Evolutionary conservation across 2,113 vertebrate genomes (phyloP), one percentile per base, ranked within the genome.

Genomic region (sheep (Ovis aries)): DNA sequence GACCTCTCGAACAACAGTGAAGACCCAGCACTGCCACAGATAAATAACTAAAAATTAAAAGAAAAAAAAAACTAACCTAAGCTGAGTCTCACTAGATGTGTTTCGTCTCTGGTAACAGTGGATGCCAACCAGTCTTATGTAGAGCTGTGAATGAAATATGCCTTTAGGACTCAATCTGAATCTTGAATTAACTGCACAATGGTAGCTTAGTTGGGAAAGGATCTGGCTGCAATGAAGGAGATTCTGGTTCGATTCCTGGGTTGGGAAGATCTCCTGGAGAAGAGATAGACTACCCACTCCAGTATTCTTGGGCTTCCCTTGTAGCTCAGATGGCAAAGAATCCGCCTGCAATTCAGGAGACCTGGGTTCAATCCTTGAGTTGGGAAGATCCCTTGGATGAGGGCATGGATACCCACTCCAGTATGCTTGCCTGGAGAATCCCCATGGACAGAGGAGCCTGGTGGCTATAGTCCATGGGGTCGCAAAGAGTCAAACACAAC

Each of bases 291-390:
- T 71, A 71, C n/a, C n/a, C n/a, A 36, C n/a, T 71, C n/a, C n/a
- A 23, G n/a, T 36, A 36, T 36, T 71, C 64, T 36, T 71, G 64
- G 64, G 9, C n/a, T 36, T 71, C 64, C n/a, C 64, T 71, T 36
- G n/a, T 11, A 19, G 64, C n/a, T 71, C 64, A 71, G 64, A 23
- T 12, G 9, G n/a, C 40, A 71, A 40, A 36, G 19, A 71, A 71
- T 71, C n/a, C 0, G 0, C 67, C n/a, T 40, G 67, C 67, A 40
- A 6, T 71, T 36, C 0, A 2, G n/a, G 67, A 71, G n/a, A 71
- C 19, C n/a, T 71, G 67, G 19, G 10, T 40, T 71, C n/a, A 19
- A 40, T 71, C n/a, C 67, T 6, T 71, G 19, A 11, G n/a, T 40
- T 40, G 19, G 67, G 67, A 40, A 11, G n/a, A 23, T 23, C 5